Base-by-base conservation (phyloP, 2,113 vertebrate genomes). In the Malurus alboscapulatus region DNA sequence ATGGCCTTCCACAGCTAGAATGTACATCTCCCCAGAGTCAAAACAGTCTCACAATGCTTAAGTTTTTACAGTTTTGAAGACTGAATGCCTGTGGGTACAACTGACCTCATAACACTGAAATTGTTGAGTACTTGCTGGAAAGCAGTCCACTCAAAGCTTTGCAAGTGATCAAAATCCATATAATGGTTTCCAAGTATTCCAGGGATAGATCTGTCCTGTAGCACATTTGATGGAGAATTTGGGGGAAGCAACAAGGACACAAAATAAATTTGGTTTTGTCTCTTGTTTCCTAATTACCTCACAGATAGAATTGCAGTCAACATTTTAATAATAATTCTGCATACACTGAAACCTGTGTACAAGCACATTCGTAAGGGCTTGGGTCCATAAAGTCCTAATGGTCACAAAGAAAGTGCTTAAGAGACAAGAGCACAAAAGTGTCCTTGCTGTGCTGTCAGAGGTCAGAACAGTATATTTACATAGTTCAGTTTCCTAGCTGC, bases 181-280 rank as follows among this genome's bases (percentile, higher is more conserved):
- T 66, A 25, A 1, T 0, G 0, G 30, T 62, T 69, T 53, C 25
- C 21, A 65, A 50, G 8, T 50, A 59, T 13, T 30, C 38, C 42
- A 78, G 22, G 51, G 34, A 30, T 12, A 4, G 8, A 42, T 47
- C 2, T 24, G 29, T 45, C 15, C 17, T 36, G 5, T 10, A 72
- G 9, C 25, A 20, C 9, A 61, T 90, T 82, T 85, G 5, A 24
- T 72, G 27, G 18, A 55, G 40, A 4, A 67, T 61, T 15, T 59
- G 10, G 6, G 16, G 25, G 10, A 71, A 82, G 16, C 29, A 74
- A 74, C 19, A 13, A 44, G 7, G 12, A 78, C 11, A 12, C 4
- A 59, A 77, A 62, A 20, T 16, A 3, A 59, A 34, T 53, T 79
- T 48, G 21, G 36, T 6, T 65, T 88, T 53, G 5, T 25, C 16